Conservation (phyloP, 2,888 invertebrate species). For the Tricholauxania praeusta region DNA sequence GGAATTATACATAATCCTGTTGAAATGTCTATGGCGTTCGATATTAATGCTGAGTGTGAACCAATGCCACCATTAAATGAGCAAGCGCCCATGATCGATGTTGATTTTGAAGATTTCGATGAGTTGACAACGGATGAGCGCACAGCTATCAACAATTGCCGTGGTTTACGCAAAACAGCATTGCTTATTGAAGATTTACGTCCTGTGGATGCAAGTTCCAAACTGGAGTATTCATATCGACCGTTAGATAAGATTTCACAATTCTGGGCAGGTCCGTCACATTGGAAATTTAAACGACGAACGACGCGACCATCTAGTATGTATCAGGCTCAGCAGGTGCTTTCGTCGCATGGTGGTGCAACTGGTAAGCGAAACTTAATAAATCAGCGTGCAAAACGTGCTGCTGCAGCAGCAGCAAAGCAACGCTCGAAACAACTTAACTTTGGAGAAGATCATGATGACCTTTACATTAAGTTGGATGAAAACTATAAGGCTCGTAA, state of each 20-base stretch:
- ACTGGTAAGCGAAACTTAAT: conserved; percentile 19
- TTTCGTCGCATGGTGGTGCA: conserved; percentile 1
- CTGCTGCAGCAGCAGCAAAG: conserved; percentile 42
- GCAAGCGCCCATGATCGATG: conserved; percentile 57
- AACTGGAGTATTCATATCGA: conserved; percentile 80
- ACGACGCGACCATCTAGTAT: conserved; percentile 54
- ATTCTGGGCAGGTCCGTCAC: conserved; percentile 85
- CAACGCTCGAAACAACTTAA: conserved; percentile 56
- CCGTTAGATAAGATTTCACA: conserved; percentile 68
- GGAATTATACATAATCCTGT: conserved; percentile 68
- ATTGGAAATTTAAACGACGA: conserved; percentile 80
- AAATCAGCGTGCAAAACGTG: conserved; percentile 46
- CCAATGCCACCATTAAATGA: conserved; percentile 70
- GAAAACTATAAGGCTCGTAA: conserved; percentile 58
- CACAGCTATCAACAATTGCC: conserved; percentile 62
- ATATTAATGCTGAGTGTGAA: conserved; percentile 75
- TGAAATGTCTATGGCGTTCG: conserved; percentile 74
- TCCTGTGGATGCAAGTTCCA: conserved; percentile 70
- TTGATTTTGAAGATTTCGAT: conserved; percentile 67
- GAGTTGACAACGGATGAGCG: conserved; percentile 66
- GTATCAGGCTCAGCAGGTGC: conserved; percentile 10
- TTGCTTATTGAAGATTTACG: conserved; percentile 72
- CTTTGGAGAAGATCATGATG: conserved; percentile 59
- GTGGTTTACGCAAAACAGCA: conserved; percentile 63
- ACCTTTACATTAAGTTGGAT: conserved; percentile 57